Percentiles rank a stretch among this genome's conserved stretches.
phyloP scores from a whole-genome alignment of 2,113 vertebrate species.

The Mastomys natalensis region DNA sequence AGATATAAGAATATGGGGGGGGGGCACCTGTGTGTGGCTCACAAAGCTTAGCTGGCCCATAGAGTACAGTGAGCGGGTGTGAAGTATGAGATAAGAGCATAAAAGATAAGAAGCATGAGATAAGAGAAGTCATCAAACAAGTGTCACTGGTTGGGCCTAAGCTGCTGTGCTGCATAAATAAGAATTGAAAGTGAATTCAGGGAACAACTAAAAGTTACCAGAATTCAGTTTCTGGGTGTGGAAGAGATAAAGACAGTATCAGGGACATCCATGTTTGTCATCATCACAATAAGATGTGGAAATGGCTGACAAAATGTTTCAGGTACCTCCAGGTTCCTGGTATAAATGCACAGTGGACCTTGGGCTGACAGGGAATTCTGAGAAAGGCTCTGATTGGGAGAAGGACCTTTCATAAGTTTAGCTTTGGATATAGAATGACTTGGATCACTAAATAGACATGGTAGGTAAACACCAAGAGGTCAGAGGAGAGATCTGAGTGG shows the following conservation, averaged over 20 bases:
- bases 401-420: rapidly evolving
- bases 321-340: neutral
- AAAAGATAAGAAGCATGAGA: too few relatives aligned
- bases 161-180: neutral
- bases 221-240: neutral
- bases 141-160: neutral
- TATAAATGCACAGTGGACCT: too few relatives aligned
- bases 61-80: neutral
- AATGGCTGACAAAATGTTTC: neutral
- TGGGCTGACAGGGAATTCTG: neutral
- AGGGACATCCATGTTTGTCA: neutral
- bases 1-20: neutral
- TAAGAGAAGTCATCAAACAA: neutral
- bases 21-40: neutral
- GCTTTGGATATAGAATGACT: neutral
- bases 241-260: neutral
- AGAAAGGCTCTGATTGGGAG: neutral
- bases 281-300: neutral
- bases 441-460: neutral
- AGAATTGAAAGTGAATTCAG: neutral
- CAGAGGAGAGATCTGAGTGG: neutral
- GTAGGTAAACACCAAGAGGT: neutral
- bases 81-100: neutral
- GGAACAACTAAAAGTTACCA: neutral
- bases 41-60: neutral